phyloP scores from a whole-genome alignment of 2,113 vertebrate genomes.

The Epinephelus fuscoguttatus region DNA sequence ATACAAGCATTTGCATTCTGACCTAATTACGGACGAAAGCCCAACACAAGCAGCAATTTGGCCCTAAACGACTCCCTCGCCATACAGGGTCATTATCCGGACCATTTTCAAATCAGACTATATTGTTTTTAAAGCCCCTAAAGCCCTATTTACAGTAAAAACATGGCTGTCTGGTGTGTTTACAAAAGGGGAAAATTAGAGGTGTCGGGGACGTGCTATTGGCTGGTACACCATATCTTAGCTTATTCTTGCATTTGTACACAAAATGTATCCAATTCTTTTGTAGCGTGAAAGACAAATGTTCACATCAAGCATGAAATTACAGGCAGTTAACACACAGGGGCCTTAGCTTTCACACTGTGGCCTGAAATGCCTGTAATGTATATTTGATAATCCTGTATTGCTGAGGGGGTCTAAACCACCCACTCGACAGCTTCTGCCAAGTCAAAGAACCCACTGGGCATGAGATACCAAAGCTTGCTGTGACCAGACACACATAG shows the following conservation, averaged over 20 bases:
- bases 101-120: slow-evolving; percentile 73
- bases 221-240: slow-evolving; percentile 1
- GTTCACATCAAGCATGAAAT: slow-evolving; percentile 63
- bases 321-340: slow-evolving; percentile 57
- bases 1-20: slow-evolving; percentile 77
- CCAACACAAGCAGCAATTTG: slow-evolving; percentile 75
- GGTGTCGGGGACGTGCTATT: slow-evolving; percentile 9
- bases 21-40: slow-evolving; percentile 78
- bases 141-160: slow-evolving; percentile 45
- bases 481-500: slow-evolving; percentile 39
- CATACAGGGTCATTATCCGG: slow-evolving; percentile 68
- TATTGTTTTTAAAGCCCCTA: slow-evolving; percentile 68
- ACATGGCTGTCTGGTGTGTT: slow-evolving; percentile 21
- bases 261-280: slow-evolving; percentile 28
- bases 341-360: slow-evolving; percentile 41
- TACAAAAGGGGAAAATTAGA: slow-evolving; percentile 45
- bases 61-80: slow-evolving; percentile 64
- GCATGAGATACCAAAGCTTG: slow-evolving; percentile 25
- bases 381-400: slow-evolving; percentile 73
- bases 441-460: slow-evolving; percentile 55
- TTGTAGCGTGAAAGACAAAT: slow-evolving; percentile 57
- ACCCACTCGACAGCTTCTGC: slow-evolving; percentile 57
- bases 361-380: slow-evolving; percentile 53
- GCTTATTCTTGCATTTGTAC: slow-evolving; percentile 23
- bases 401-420: slow-evolving; percentile 43